Evolutionary conservation across 2,113 vertebrate genomes (phyloP).

Genomic region (Thomomys bottae): DNA sequence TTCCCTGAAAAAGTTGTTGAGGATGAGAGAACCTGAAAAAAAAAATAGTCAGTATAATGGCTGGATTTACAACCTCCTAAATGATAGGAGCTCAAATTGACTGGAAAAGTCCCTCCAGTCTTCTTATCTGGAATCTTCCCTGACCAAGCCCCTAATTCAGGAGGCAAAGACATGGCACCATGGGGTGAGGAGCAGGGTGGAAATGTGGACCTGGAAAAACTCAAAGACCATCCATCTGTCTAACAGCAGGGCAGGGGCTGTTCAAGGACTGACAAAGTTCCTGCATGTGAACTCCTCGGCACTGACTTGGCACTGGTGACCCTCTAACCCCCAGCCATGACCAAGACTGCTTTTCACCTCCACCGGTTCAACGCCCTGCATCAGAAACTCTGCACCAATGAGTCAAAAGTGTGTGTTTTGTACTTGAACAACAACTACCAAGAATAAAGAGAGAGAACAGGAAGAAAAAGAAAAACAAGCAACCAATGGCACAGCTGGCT

Average conservation of each 20-base stretch:
- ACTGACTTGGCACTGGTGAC: not conserved
- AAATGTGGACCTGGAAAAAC: no score
- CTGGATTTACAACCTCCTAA: not conserved
- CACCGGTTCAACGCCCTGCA: conserved; percentile 1
- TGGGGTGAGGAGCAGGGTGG: not conserved
- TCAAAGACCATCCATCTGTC: not conserved
- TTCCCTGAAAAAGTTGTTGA: not conserved
- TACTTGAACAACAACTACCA: not conserved
- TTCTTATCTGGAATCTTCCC: not conserved
- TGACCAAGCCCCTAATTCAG: not conserved
- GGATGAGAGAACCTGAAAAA: not conserved
- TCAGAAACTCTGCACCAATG: conserved; percentile 3
- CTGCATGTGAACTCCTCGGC: not conserved
- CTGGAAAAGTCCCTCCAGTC: not conserved
- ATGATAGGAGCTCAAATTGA: not conserved
- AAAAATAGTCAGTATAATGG: not conserved
- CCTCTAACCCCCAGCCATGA: not conserved
- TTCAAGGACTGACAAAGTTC: not conserved
- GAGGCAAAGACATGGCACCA: not conserved
- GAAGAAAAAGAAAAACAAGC: not conserved
- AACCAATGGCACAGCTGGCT: not conserved
- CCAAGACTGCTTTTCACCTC: not conserved
- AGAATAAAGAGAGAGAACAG: no score
- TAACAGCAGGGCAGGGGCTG: not conserved
- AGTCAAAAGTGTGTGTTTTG: conserved; percentile 33